These are phyloP conservation scores for Kryptolebias marmoratus DNA, from an alignment of 2,113 vertebrate species.

Conservation along the genomic window DNA sequence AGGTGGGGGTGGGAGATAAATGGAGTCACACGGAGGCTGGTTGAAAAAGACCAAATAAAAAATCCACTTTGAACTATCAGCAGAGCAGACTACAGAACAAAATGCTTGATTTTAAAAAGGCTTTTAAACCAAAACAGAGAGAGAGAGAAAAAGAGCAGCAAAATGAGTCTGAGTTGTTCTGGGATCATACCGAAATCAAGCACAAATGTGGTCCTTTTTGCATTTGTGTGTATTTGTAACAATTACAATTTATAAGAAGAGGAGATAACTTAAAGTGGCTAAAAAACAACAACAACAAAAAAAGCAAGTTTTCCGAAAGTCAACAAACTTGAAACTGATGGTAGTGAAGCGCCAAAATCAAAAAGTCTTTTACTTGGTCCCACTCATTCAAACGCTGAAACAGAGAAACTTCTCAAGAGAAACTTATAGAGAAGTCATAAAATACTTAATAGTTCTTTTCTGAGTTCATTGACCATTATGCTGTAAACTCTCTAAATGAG, in stretches of 20 bases:
- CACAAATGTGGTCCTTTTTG: not conserved
- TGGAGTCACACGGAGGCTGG: constrained; percentile 39
- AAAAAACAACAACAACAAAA: no score
- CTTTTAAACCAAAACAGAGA: not conserved
- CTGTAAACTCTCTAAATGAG: no score
- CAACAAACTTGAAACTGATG: no score
- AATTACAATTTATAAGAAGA: not conserved
- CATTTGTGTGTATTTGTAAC: not conserved
- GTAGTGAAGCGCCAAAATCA: no score
- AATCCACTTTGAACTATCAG: constrained; percentile 1
- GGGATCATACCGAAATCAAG: not conserved
- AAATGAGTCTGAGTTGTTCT: not conserved
- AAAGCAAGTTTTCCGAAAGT: no score
- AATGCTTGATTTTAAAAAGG: not conserved
- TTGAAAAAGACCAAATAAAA: constrained; percentile 25
- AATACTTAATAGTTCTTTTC: no score
- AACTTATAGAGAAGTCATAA: no score
- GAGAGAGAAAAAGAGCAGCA: not conserved
- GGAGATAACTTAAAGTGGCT: not conserved
- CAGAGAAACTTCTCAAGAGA: no score
- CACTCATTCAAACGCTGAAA: no score
- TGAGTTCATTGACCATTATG: no score
- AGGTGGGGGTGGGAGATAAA: constrained; percentile 23
- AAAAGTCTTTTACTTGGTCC: no score
- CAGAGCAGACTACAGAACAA: constrained; percentile 3